Evolutionary conservation across 2,797 vertebrate species (phyloP), one percentile per base, ranked within the genome.

Genomic region (Paedocypris micromegethes): DNA sequence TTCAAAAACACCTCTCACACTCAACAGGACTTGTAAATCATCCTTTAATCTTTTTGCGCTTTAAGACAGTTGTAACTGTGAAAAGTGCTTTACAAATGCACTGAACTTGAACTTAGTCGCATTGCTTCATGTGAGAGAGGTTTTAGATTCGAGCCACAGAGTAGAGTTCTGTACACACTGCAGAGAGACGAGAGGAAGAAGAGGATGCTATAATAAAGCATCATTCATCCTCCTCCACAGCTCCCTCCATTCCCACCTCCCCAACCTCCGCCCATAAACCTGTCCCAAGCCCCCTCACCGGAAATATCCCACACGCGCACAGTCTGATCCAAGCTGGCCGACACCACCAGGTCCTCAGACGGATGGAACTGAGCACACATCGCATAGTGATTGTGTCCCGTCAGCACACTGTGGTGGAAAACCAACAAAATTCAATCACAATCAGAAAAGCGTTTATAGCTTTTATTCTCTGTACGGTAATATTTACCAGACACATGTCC

Each of bases 251-350:
- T 72, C 70, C 75, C 75, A 74, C 70, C 57, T 64, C 48, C 3
- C 45, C 62, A 54, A 78, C 64, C 74, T 70, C 76, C 79, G 73
- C 66, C 79, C 75, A 45, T 76, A 77, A 58, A 43, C 63, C 81
- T 53, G 1, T 72, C 75, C 81, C 76, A 47, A 78, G 77, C 66
- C 58, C 85, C 83, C 94, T 97, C 92, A 98, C 95, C 95, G 67
- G 96, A 98, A 86, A 98, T 98, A 92, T 98, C 96, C 96, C 96
- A 98, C 81, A 98, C 95, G 40, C 95, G 92, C 83, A 98, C 95
- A 3, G 95, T 98, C 89, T 98, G 96, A 75, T 98, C 96, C 90
- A 98, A 81, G 80, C 95, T 98, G 76, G 95, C 96, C 0, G 96
- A 98, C 58, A 98, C 95, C 76, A 98, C 96, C 83, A 98, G 86